Conservation (phyloP, 2,797 vertebrate species). For the Liasis olivaceus region DNA sequence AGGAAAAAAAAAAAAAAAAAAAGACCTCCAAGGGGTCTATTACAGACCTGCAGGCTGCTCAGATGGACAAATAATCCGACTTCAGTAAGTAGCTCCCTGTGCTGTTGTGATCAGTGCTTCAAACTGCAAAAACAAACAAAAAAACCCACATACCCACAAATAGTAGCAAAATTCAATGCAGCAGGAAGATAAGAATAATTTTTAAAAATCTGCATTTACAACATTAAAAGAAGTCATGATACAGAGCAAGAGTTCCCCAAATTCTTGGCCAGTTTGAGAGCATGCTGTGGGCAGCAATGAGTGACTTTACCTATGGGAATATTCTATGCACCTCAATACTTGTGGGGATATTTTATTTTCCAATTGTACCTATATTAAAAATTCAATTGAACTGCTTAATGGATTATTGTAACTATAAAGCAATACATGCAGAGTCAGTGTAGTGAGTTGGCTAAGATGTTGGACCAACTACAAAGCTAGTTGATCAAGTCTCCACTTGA, state of each 20-base stretch:
- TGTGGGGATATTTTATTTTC: background rate
- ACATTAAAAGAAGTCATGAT: background rate
- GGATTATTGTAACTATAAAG: background rate
- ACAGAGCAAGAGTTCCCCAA: background rate
- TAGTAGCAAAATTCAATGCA: background rate
- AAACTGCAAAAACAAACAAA: background rate
- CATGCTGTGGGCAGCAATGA: background rate
- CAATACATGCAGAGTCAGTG: background rate
- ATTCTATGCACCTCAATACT: background rate
- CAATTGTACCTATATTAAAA: background rate
- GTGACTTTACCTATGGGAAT: background rate
- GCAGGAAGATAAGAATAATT: background rate
- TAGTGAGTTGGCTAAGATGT: background rate
- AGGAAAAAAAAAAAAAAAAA: background rate
- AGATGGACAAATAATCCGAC: background rate
- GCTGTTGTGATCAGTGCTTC: background rate
- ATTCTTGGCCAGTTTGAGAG: rapidly evolving
- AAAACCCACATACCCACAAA: background rate
- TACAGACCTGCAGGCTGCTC: background rate
- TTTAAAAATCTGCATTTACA: background rate
- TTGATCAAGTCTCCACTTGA: background rate
- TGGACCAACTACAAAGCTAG: background rate
- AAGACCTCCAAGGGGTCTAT: background rate
- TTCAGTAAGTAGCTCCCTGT: background rate
- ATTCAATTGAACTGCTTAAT: background rate